Evolutionary conservation across 1,140 invertebrate genomes (phyloP), one percentile per base, ranked within the genome.

Genomic region (Hermetia illucens): DNA sequence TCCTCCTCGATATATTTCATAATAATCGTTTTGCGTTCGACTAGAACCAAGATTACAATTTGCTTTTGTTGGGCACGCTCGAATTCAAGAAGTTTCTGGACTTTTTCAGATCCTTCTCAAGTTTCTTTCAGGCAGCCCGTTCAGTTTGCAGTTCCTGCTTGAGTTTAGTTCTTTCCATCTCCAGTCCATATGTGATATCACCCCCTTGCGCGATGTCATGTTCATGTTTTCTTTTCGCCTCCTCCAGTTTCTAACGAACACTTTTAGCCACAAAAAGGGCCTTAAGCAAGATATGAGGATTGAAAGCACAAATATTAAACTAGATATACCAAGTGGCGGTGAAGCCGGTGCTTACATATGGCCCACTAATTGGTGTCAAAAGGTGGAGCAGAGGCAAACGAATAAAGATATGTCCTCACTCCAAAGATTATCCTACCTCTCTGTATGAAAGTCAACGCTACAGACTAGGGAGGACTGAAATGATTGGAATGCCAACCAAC

Each of bases 181-280:
- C 83, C 38, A 88, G 53, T 36, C 81, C 78, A 55, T 86, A 85
- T 2, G 81, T 85, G 25, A 87, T 82, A 58, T 86, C 83, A 64
- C 87, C 84, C 15, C 83, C 84, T 55, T 86, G 81, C 25, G 82
- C 83, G 35, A 81, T 84, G 52, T 86, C 82, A 51, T 82, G 79
- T 53, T 85, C 82, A 59, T 87, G 82, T 57, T 87, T 87, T 16
- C 74, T 70, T 51, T 82, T 83, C 52, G 89, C 86, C 52, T 87
- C 82, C 51, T 90, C 84, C 39, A 89, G 59, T 61, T 90, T 85
- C 54, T 77, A 71, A 41, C 82, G 74, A n/a, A n/a, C n/a, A n/a
- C n/a, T n/a, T n/a, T n/a, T n/a, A n/a, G n/a, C n/a, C n/a, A n/a
- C n/a, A n/a, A n/a, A n/a, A n/a, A n/a, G n/a, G n/a, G n/a, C n/a